Conservation (phyloP, 2,888 invertebrate species). For the Eupithecia subumbrata region DNA sequence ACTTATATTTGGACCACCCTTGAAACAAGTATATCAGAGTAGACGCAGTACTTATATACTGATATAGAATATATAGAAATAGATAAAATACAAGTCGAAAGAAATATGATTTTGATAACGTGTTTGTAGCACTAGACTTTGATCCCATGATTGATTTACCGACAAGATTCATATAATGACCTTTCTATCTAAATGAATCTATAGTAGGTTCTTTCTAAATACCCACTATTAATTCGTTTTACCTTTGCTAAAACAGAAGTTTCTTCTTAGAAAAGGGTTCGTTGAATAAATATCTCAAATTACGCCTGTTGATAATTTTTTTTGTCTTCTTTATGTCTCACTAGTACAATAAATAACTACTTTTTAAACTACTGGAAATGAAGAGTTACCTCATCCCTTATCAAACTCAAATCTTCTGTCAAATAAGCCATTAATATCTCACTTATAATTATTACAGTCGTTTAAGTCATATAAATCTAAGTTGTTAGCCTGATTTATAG, state of each 20-base stretch:
- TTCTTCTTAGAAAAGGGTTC: not conserved
- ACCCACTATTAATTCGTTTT: not conserved
- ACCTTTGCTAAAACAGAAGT: not conserved
- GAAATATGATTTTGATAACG: not conserved
- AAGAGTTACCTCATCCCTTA: slow-evolving; percentile 3
- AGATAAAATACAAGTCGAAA: not conserved
- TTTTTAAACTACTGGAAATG: slow-evolving; percentile 2
- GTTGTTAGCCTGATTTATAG: slow-evolving; percentile 69
- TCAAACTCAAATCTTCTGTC: slow-evolving; percentile 15
- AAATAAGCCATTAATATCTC: slow-evolving; percentile 15
- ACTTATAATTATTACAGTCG: slow-evolving; percentile 33
- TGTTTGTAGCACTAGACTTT: not conserved
- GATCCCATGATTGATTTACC: too few species aligned
- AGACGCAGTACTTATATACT: not conserved
- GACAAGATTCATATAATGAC: too few species aligned
- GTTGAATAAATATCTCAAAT: not conserved
- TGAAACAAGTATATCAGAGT: slow-evolving; percentile 9
- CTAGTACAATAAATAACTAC: not conserved
- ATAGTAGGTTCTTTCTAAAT: too few species aligned
- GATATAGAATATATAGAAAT: not conserved
- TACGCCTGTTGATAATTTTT: not conserved
- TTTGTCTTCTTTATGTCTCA: not conserved
- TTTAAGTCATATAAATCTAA: slow-evolving; percentile 68
- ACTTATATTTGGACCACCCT: slow-evolving; percentile 65
- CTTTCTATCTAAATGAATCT: too few species aligned